Evolutionary conservation across 2,113 vertebrate genomes (phyloP), one percentile per base, ranked within the genome.

Genomic region (Zootoca vivipara): DNA sequence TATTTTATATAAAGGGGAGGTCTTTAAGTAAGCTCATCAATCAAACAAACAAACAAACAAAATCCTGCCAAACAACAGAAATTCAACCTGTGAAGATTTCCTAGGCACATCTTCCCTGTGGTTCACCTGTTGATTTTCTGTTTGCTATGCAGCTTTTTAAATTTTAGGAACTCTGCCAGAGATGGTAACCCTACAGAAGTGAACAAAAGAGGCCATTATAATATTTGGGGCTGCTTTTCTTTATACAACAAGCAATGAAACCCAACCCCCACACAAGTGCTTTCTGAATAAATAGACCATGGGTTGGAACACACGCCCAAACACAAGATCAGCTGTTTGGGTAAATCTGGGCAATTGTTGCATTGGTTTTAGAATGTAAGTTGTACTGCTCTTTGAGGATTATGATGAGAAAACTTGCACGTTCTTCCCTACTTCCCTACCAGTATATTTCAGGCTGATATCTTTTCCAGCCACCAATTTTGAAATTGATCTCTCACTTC

Each of bases 251-350:
- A 40, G 73, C 33, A 52, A 58, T 85, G 56, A 75, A 85, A 85
- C 35, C 26, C 13, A 64, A 77, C 73, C 84, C 13, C 12, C 15
- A 85, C 56, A 85, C 56, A 85, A 85, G 73, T 64, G 84, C 72
- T 65, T 85, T 35, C 56, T 85, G 56, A 75, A 75, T 85, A 75
- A 85, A 74, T 33, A 85, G 56, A 74, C 56, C 56, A 38, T 85
- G 56, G 56, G 56, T 28, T 58, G 52, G 83, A 85, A 62, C 70
- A 75, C 35, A 40, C 64, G 52, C 56, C 52, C 40, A 62, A 85
- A 77, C 72, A 38, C 72, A 85, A 65, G 38, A 75, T 78, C 73
- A 85, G 84, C 73, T 65, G 38, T 67, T 85, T 46, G 78, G 74
- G 22, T 78, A 65, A 28, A 64, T 85, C 28, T 62, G n/a, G 38